A percentile compares a stretch with the other conserved stretches of the same genome.
Conservation (phyloP, 2,113 vertebrate species). For the Turnix velox region DNA sequence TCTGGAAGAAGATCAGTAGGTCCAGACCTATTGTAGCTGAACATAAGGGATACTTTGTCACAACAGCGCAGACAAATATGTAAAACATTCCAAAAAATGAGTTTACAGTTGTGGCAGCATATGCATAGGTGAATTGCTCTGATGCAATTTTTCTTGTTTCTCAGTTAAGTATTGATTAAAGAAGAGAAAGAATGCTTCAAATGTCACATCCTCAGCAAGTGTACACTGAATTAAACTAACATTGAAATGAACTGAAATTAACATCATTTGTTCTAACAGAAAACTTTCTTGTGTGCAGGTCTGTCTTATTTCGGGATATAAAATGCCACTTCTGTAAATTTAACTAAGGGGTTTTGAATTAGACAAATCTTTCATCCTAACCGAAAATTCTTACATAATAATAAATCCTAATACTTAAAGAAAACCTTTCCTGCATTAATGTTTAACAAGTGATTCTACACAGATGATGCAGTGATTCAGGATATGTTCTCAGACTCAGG, state of each 20-base stretch:
- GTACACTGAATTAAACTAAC: not conserved
- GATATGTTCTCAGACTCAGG: not conserved
- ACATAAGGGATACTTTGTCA: not conserved
- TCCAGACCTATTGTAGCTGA: not conserved
- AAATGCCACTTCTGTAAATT: not conserved
- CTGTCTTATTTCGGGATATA: conserved; percentile 2
- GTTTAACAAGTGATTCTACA: not conserved
- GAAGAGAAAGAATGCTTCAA: not conserved
- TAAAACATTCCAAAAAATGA: not conserved
- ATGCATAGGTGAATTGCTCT: not conserved
- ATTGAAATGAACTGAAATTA: not conserved
- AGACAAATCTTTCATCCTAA: not conserved
- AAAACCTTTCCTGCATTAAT: not conserved
- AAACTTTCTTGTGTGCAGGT: not conserved
- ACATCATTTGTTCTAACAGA: not conserved
- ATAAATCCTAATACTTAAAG: not conserved
- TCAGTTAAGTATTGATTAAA: not conserved
- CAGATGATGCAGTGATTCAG: not conserved
- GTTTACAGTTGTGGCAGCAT: not conserved
- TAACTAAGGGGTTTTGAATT: not conserved
- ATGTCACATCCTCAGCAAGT: not conserved
- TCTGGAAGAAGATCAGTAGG: not conserved
- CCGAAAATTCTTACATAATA: not conserved
- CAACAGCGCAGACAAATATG: not conserved
- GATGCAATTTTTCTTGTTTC: not conserved